Conservation (phyloP, 1,140 invertebrate species). For the Myzus persicae region DNA sequence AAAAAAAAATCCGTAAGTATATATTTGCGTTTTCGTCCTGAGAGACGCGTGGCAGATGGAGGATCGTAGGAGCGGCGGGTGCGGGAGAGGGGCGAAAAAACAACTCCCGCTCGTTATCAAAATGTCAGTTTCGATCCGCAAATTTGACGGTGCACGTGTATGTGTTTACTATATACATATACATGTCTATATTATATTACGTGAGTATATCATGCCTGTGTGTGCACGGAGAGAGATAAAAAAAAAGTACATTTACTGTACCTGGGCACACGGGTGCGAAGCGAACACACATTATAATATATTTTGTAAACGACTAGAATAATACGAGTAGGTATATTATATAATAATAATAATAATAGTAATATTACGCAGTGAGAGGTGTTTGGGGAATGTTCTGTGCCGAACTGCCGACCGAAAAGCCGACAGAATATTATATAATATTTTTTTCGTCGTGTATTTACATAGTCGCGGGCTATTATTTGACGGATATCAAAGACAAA, state of each 20-base stretch:
- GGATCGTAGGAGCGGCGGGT: not conserved
- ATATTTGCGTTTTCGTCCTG: not conserved
- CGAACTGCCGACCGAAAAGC: not conserved
- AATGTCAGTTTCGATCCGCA: constrained; percentile 29
- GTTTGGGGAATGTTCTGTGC: not conserved
- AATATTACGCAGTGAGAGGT: not conserved
- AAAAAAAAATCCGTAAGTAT: not conserved
- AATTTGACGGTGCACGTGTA: not conserved
- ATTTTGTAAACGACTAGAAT: not conserved
- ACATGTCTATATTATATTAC: not conserved
- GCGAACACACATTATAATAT: not conserved
- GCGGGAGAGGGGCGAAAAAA: not conserved
- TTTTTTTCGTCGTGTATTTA: not conserved
- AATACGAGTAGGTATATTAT: not conserved
- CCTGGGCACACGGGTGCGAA: not conserved
- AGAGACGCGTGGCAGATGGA: not conserved
- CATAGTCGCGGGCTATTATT: not conserved
- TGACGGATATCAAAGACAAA: not conserved
- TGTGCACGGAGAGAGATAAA: not conserved
- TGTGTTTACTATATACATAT: not conserved
- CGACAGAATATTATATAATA: not conserved
- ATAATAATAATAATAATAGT: not conserved
- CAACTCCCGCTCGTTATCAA: constrained; percentile 18
- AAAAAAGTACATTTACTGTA: not conserved
- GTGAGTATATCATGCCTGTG: not conserved